A percentile compares a stretch with the other conserved stretches of the same genome.
These are phyloP conservation scores for Rhinoraja longicauda DNA, from an alignment of 2,797 vertebrate genomes.

Conservation along the genomic window DNA sequence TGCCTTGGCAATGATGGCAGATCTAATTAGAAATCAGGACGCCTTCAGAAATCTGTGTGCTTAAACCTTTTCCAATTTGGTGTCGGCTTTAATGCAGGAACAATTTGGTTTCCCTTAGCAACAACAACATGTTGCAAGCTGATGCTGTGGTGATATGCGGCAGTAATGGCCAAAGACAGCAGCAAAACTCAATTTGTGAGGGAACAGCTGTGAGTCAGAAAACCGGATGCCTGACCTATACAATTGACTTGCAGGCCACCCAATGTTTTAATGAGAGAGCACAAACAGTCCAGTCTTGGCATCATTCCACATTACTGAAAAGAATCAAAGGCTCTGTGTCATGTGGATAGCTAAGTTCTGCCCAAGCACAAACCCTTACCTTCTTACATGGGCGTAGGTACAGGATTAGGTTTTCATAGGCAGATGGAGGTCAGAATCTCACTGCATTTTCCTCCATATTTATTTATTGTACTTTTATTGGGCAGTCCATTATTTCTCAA, in stretches of 20 bases:
- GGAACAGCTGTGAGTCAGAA: background rate
- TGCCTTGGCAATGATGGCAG: background rate
- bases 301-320: background rate
- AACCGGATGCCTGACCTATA: background rate
- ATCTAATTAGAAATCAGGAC: background rate
- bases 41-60: background rate
- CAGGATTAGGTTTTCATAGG: background rate
- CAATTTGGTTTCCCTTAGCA: slow-evolving; percentile 12
- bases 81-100: background rate
- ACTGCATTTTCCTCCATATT: background rate
- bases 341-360: background rate
- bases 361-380: background rate
- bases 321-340: no score
- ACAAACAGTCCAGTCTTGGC: background rate
- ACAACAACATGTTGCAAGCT: background rate
- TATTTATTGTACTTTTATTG: background rate
- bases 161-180: background rate
- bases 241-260: background rate
- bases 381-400: background rate
- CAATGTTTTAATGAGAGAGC: background rate
- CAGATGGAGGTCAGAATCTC: background rate
- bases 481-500: background rate
- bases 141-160: background rate
- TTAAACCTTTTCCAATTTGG: background rate
- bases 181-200: background rate